phyloP scores from a whole-genome alignment of 1,140 invertebrate genomes.

The Drosophila ambigua region DNA sequence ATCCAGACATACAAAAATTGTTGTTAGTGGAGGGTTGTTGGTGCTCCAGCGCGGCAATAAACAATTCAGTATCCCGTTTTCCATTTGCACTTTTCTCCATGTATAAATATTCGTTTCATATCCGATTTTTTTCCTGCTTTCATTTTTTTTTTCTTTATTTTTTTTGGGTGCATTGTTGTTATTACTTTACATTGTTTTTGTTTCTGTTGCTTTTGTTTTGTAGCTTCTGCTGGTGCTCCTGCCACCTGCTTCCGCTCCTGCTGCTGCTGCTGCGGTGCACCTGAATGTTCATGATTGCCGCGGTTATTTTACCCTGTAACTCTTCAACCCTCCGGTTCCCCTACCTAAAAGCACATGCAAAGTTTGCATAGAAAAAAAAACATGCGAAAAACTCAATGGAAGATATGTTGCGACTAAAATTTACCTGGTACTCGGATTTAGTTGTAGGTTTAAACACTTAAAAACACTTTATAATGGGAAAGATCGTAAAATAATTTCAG shows the following conservation, averaged over 20 bases:
- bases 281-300: slow-evolving; percentile 65
- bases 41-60: slow-evolving; percentile 47
- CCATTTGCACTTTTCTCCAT: slow-evolving; percentile 37
- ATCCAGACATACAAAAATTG: slow-evolving; percentile 2
- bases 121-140: slow-evolving; percentile 16
- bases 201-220: slow-evolving; percentile 21
- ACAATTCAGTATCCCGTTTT: slow-evolving; percentile 24
- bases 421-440: too few species aligned
- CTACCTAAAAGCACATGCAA: slow-evolving; percentile 1
- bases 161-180: slow-evolving; percentile 36
- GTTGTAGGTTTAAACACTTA: too few species aligned
- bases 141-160: slow-evolving; percentile 14
- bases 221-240: too few species aligned
- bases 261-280: slow-evolving; percentile 45
- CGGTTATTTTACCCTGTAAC: slow-evolving; percentile 24
- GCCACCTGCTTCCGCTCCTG: too few species aligned
- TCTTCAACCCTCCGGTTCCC: neutral
- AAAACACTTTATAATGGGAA: too few species aligned
- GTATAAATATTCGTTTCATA: slow-evolving; percentile 41
- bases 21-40: slow-evolving; percentile 1
- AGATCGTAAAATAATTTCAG: too few species aligned
- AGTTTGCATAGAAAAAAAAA: slow-evolving; percentile 18
- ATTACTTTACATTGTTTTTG: slow-evolving; percentile 26
- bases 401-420: too few species aligned
- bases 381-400: too few species aligned